A percentile compares a stretch with the other conserved stretches of the same genome.
Evolutionary conservation across 2,113 vertebrate genomes (phyloP).

Genomic region (Prochilodus magdalenae): DNA sequence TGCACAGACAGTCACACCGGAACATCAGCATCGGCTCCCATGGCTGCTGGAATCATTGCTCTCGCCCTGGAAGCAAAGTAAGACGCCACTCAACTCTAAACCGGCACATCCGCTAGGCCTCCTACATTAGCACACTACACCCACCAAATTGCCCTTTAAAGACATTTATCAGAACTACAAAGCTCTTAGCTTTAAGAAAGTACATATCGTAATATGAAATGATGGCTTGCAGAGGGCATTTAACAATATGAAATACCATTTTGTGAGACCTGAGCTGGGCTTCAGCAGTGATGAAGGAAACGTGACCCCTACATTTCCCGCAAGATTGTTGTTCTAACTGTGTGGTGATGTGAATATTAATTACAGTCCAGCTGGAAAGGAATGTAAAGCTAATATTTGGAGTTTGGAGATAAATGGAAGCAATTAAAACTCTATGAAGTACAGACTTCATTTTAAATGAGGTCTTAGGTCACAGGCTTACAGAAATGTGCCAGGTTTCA

Average conservation of each 20-base stretch:
- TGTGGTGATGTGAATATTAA: constrained; percentile 3
- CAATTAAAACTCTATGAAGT: not conserved
- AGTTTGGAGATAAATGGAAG: constrained; percentile 7
- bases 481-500: too few species aligned
- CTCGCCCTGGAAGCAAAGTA: constrained; percentile 99
- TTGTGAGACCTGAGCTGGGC: not conserved
- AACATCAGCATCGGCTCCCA: constrained; percentile 96
- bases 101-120: constrained; percentile 43
- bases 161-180: not conserved
- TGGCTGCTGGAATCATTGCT: constrained; percentile 98
- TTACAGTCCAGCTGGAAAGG: not conserved
- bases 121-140: constrained; percentile 49
- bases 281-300: not conserved
- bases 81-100: constrained; percentile 68
- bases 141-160: not conserved
- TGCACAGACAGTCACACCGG: constrained; percentile 99
- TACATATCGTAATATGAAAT: not conserved
- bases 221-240: not conserved
- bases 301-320: not conserved
- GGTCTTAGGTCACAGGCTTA: not conserved
- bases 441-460: not conserved
- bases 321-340: constrained; percentile 5
- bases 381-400: constrained; percentile 7
- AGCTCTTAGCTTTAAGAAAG: not conserved
- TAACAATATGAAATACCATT: not conserved